phyloP scores from a whole-genome alignment of 2,113 vertebrate species.

The Crotalus viridis region DNA sequence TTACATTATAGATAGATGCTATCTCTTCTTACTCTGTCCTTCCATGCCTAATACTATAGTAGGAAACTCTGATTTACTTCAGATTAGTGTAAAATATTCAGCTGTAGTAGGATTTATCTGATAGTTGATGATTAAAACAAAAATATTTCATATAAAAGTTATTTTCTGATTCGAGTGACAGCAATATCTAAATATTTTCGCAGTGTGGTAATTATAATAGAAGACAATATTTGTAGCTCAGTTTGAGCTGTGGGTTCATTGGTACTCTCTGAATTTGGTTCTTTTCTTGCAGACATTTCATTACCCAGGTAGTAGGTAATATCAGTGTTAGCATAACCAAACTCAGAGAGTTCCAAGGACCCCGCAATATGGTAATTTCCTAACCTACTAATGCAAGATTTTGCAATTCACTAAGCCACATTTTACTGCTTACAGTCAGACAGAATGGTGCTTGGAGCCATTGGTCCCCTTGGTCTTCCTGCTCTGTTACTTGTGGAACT shows the following conservation, averaged over 20 bases:
- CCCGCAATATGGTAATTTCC: not conserved
- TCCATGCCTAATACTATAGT: not conserved
- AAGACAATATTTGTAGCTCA: not conserved
- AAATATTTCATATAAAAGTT: not conserved
- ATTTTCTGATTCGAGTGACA: not conserved
- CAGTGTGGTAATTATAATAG: not conserved
- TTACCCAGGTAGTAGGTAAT: not conserved
- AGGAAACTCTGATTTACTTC: not conserved
- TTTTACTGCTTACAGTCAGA: constrained; percentile 77
- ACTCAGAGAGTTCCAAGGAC: not conserved
- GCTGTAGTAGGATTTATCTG: not conserved
- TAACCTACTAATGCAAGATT: not conserved
- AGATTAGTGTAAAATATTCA: not conserved
- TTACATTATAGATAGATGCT: not conserved
- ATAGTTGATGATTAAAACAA: not conserved
- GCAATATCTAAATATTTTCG: not conserved
- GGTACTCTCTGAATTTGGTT: not conserved
- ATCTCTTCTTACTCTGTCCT: not conserved
- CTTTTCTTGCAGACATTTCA: not conserved
- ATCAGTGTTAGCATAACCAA: not conserved
- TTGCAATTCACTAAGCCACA: not conserved
- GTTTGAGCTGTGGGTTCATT: not conserved
- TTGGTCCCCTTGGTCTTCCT: constrained; percentile 98
- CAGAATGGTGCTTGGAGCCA: constrained; percentile 98
- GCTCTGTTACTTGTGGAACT: constrained; percentile 91